Base-by-base conservation (phyloP, 2,113 vertebrate species). In the Oenanthe melanoleuca region DNA sequence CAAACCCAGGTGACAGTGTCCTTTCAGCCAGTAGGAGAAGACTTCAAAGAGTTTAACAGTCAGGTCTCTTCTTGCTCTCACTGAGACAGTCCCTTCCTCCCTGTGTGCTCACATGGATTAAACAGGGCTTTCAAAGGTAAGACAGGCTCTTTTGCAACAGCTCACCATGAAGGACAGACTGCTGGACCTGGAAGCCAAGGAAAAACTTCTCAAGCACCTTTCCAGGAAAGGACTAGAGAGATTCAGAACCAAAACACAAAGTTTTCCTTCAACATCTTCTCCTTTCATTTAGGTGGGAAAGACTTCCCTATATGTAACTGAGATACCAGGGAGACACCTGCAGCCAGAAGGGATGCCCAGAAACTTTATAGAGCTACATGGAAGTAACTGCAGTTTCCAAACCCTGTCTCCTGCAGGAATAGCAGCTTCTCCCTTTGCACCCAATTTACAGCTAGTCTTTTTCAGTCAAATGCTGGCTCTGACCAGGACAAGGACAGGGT, bases 381-480 rank as follows among this genome's bases (percentile, higher is more conserved):
- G 77, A 86, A 94, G 80, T 37, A 78, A 67, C 65, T 50, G 57
- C 57, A 49, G 61, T 84, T 96, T 90, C 90, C 91, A 96, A 89
- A 64, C 29, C 60, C 82, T 31, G 17, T 42, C 44, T 90, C 86
- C 73, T 87, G 77, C 93, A 96, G 88, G 63, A 97, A 82, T 80
- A 97, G 95, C 83, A 92, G 95, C 94, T 96, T 96, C 95, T 94
- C 95, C 95, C 93, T 77, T 77, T n/a, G 83, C 44, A 92, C 44
- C 49, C 72, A 87, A 38, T 84, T 91, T 67, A 86, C 65, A 92
- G 69, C 38, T 73, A 82, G 28, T n/a, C 45, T 80, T 84, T 78
- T 83, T 82, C 57, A 73, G 71, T 47, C 78, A 77, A 79, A 91
- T 72, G 52, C 72, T 93, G 69, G 74, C 45, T 86, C 84, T 92